These are phyloP conservation scores for Chloebia gouldiae DNA, from an alignment of 2,113 vertebrate genomes.

Conservation along the genomic window DNA sequence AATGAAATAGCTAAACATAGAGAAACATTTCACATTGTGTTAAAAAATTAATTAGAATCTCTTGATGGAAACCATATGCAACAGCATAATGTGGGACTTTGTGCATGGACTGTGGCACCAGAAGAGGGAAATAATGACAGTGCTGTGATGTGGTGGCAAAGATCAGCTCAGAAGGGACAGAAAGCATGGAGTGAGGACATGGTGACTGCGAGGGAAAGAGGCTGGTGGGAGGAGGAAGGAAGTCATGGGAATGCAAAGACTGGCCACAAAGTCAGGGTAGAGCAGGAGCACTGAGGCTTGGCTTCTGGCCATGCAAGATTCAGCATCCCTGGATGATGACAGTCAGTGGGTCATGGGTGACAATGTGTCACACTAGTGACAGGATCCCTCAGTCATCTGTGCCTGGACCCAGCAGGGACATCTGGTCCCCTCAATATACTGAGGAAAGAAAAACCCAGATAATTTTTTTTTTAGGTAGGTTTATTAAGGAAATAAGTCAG, in stretches of 20 bases:
- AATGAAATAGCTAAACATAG: not conserved
- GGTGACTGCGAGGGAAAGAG: accelerated
- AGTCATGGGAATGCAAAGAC: accelerated
- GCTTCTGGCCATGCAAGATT: not conserved
- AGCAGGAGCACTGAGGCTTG: accelerated
- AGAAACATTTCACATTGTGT: not conserved
- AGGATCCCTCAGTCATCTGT: accelerated
- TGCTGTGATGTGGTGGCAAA: not conserved
- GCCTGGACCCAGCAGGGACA: not conserved
- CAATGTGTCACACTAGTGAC: not conserved
- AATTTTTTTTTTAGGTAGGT: not conserved
- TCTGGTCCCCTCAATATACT: accelerated
- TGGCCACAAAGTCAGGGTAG: not conserved
- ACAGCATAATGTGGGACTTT: not conserved
- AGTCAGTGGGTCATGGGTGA: not conserved
- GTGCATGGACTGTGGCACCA: not conserved
- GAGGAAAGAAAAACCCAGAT: not conserved
- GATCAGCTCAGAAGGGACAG: not conserved
- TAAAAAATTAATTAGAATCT: not conserved
- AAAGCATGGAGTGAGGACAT: accelerated
- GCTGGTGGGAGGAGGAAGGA: not conserved
- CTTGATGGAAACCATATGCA: not conserved
- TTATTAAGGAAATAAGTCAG: not conserved
- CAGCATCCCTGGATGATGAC: not conserved
- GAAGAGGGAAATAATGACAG: not conserved